Evolutionary conservation across 2,888 invertebrate genomes (phyloP), one percentile per base, ranked within the genome.

Genomic region (Mythimna pallens): DNA sequence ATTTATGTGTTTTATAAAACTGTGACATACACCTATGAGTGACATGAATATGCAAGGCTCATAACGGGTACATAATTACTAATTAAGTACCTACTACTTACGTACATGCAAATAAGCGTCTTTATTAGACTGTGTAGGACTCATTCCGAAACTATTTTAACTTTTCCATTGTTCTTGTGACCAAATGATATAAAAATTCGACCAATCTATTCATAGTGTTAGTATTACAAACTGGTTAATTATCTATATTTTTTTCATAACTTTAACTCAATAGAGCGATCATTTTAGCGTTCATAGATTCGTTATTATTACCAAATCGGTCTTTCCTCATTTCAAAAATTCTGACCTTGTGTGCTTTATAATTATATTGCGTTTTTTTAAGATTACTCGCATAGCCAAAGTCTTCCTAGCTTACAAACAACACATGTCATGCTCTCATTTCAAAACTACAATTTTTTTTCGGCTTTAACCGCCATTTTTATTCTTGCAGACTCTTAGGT

Each of bases 91-190:
- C 22, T 30, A 75, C 0, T 67, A 10, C 20, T 25, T 34, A 64
- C 30, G n/a, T 52, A 52, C 4, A 73, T 82, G 63, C 10, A 78
- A 78, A 72, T 69, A 52, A 54, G 20, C 57, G 17, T 69, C 47
- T 64, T 57, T 61, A 73, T 34, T 50, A 67, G 69, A 65, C 52
- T 69, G 57, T 73, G 64, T 50, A 57, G 40, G 20, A 62, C 25
- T 65, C 22, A 69, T 68, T 58, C 12, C 40, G 14, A 65, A 77
- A 63, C 6, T 17, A 68, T 78, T 82, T 82, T 70, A 64, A 67
- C 65, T 67, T 70, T 77, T 62, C 12, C 22, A 8, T 47, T 22
- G 4, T 34, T 52, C 22, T 47, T 47, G 47, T 47, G 65, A 57
- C 34, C 47, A 47, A 47, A 47, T 47, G 40, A 52, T 8, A 74